Evolutionary conservation across 2,888 invertebrate genomes (phyloP), one percentile per base, ranked within the genome.

Genomic region (Mythimna albipuncta): DNA sequence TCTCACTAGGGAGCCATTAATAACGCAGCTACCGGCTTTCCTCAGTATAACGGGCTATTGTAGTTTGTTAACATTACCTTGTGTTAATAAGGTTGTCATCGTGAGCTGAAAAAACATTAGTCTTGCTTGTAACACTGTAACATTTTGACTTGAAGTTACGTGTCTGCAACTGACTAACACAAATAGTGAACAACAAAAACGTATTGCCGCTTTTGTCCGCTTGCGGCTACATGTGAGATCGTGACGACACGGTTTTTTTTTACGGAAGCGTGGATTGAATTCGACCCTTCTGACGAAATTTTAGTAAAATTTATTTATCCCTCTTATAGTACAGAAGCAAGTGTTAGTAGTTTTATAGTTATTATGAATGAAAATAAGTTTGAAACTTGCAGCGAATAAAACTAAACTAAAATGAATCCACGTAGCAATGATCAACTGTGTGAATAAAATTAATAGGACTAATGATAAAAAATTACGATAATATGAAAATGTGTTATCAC

Each of bases 401-500:
- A 44, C 7, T n/a, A 44, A 50, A 58, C 19, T 52, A n/a, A 41
- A 44, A 38, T 44, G n/a, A 50, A 41, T 52, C 6, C 38, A 44
- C 47, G 1, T 26, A 41, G 52, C 32, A 63, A 32, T 16, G 2
- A 59, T 32, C 10, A 9, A 35, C 47, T 47, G 21, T 44, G 3
- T 19, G 16, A 26, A 63, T 44, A 6, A 47, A 59, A 58, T 61
- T 9, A 55, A 70, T 63, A 41, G 11, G 19, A 65, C 13, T 16
- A 16, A 61, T 11, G 26, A 50, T 21, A n/a, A n/a, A 47, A 61
- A 26, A 50, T 41, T 21, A 26, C n/a, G 19, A n/a, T 68, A 3
- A 5, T 19, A n/a, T n/a, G 47, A 50, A 58, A 68, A 35, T 69
- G 41, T 52, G 77, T 94, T 94, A 95, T 93, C 93, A 93, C 90